Conservation (phyloP, 2,113 vertebrate genomes). For the Ophthalmolycus amberensis region DNA sequence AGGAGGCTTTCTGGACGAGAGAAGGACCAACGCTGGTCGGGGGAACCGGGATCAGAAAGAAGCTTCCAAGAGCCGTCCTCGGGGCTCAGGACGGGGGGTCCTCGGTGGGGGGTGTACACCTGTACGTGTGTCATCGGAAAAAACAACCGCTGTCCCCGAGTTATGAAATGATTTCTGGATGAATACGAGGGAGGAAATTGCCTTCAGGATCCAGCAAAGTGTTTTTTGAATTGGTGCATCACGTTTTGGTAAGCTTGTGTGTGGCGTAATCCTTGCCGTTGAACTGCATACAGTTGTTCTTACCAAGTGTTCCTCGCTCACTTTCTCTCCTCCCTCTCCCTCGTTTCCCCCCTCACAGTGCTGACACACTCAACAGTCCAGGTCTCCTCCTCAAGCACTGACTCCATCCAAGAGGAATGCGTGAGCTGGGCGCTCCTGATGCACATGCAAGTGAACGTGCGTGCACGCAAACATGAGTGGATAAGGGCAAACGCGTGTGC, state of each 20-base stretch:
- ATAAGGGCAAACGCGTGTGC: not conserved
- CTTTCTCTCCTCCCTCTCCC: conserved; percentile 29
- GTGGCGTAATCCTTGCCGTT: conserved; percentile 19
- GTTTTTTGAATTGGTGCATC: conserved; percentile 29
- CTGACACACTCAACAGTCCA: conserved; percentile 58
- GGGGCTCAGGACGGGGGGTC: conserved; percentile 56
- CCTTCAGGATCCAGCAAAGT: conserved; percentile 37
- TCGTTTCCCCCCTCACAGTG: conserved; percentile 41
- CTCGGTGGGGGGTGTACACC: conserved; percentile 49
- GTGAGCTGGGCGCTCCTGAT: conserved; percentile 51
- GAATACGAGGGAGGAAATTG: conserved; percentile 44
- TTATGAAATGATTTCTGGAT: conserved; percentile 57
- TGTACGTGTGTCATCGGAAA: conserved; percentile 56
- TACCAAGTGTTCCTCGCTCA: conserved; percentile 28
- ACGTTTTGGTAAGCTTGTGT: conserved; percentile 12
- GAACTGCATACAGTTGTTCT: too few species aligned
- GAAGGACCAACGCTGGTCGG: conserved; percentile 49
- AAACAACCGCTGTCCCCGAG: conserved; percentile 38
- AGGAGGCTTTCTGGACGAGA: conserved; percentile 43
- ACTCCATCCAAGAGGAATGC: conserved; percentile 69
- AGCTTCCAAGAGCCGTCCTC: conserved; percentile 51
- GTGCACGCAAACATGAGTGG: conserved; percentile 18
- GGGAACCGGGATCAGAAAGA: conserved; percentile 30
- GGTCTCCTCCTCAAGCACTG: conserved; percentile 56
- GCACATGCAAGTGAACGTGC: conserved; percentile 8